Evolutionary conservation across 2,113 vertebrate genomes (phyloP).

Genomic region (Triplophysa siluroides): DNA sequence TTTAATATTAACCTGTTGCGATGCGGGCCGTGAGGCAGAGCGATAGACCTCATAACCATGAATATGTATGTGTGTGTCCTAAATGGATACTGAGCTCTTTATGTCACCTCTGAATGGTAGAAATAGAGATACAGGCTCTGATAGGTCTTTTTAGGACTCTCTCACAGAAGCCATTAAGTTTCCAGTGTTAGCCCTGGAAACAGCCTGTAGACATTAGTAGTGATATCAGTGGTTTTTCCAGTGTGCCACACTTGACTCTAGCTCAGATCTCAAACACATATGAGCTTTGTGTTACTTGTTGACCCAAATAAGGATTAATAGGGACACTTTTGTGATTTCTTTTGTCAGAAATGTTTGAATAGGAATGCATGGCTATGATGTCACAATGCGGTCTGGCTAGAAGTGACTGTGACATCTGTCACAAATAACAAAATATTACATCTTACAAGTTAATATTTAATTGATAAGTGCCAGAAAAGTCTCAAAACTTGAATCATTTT

Average conservation of each 20-base stretch:
- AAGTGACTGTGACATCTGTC: conserved; percentile 69
- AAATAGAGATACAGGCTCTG: conserved; percentile 66
- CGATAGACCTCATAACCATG: conserved; percentile 54
- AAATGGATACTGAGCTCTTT: conserved; percentile 59
- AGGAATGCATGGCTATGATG: not conserved
- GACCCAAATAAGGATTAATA: conserved; percentile 16
- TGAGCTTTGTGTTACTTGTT: not conserved
- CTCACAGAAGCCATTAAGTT: conserved; percentile 48
- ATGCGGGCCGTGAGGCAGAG: conserved; percentile 43
- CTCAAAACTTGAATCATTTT: not conserved
- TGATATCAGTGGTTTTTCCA: conserved; percentile 45
- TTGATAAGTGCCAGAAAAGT: conserved; percentile 52
- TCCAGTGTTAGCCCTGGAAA: conserved; percentile 48
- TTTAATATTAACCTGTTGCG: conserved; percentile 58
- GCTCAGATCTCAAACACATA: conserved; percentile 11
- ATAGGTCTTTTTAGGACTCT: conserved; percentile 53
- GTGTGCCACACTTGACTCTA: not conserved
- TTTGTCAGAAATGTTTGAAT: not conserved
- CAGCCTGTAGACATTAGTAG: conserved; percentile 25
- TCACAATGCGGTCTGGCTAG: conserved; percentile 53
- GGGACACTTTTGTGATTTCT: not conserved
- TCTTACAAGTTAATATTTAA: conserved; percentile 72
- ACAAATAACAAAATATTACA: conserved; percentile 73
- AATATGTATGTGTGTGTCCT: conserved; percentile 68
- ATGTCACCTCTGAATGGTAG: conserved; percentile 61